phyloP scores from a whole-genome alignment of 2,888 invertebrate genomes.

The Euzophera pinguis region DNA sequence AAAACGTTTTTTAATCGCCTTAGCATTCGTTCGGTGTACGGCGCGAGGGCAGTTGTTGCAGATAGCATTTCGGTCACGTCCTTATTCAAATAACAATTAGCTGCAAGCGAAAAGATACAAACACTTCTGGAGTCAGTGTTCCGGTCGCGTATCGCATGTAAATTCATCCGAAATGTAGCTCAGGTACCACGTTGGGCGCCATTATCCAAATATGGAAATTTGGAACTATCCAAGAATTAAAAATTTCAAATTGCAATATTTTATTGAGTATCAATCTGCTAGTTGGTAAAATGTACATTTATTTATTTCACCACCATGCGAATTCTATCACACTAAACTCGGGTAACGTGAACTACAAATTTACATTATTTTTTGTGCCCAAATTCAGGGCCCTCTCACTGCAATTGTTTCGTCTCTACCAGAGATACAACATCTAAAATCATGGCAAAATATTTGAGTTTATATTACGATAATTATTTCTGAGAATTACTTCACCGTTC shows the following conservation, averaged over 20 bases:
- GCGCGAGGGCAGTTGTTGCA: conserved; percentile 1
- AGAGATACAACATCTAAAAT: neutral
- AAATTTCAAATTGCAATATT: no score
- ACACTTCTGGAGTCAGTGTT: conserved; percentile 37
- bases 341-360: conserved; percentile 14
- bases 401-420: conserved; percentile 25
- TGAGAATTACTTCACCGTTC: conserved; percentile 20
- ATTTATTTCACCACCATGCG: conserved; percentile 34
- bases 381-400: conserved; percentile 50
- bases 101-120: conserved; percentile 29
- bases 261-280: no score
- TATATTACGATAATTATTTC: conserved; percentile 1
- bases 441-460: neutral
- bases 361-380: conserved; percentile 18
- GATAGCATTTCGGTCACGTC: conserved; percentile 41
- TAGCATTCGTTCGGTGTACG: conserved; percentile 29
- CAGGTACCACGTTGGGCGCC: neutral
- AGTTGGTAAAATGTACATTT: conserved; percentile 16
- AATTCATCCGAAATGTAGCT: conserved; percentile 3
- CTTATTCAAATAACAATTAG: conserved; percentile 64
- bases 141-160: conserved; percentile 14
- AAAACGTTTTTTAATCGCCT: conserved; percentile 29
- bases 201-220: neutral
- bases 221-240: no score
- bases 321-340: conserved; percentile 25